These are phyloP conservation scores for Semaprochilodus insignis DNA, from an alignment of 2,797 vertebrate species.

Conservation along the genomic window DNA sequence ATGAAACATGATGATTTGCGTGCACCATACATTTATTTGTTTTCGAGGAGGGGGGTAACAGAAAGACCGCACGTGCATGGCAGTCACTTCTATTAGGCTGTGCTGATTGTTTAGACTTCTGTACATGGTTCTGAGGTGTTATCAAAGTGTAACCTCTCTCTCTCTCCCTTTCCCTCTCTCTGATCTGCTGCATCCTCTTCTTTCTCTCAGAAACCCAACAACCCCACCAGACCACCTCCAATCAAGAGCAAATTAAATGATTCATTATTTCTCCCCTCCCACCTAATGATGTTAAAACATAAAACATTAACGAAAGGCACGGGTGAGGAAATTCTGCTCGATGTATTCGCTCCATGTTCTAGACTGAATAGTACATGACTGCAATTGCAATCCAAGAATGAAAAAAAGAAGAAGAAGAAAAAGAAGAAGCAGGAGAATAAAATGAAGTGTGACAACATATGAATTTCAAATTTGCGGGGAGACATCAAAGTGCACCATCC, in stretches of 20 bases:
- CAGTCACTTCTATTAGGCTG: slow-evolving; percentile 65
- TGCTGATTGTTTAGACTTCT: slow-evolving; percentile 69
- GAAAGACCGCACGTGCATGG: slow-evolving; percentile 42
- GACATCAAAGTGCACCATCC: slow-evolving; percentile 84
- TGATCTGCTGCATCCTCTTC: slow-evolving; percentile 10
- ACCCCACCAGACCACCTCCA: slow-evolving; percentile 64
- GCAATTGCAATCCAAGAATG: slow-evolving; percentile 63
- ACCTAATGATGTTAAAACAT: slow-evolving; percentile 75
- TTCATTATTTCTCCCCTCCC: slow-evolving; percentile 75
- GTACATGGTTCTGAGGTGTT: slow-evolving; percentile 68
- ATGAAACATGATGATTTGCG: slow-evolving; percentile 46
- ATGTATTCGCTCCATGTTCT: slow-evolving; percentile 65
- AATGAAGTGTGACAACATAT: slow-evolving; percentile 88
- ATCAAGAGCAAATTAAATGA: slow-evolving; percentile 83
- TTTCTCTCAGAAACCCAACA: slow-evolving; percentile 22
- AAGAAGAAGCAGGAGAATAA: slow-evolving; percentile 9
- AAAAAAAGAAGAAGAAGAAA: slow-evolving; percentile 44
- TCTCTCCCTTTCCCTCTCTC: slow-evolving; percentile 24
- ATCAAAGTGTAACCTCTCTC: slow-evolving; percentile 72
- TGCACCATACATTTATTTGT: slow-evolving; percentile 62
- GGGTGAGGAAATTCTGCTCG: slow-evolving; percentile 69
- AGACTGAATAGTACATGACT: slow-evolving; percentile 79
- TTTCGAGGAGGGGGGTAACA: slow-evolving; percentile 21
- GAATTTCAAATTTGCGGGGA: slow-evolving; percentile 86
- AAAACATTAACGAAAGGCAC: slow-evolving; percentile 77